Percentiles rank a stretch among this genome's conserved stretches.
Evolutionary conservation across 2,797 vertebrate genomes (phyloP).

Genomic region (Tokudaia tokunoshimensis): DNA sequence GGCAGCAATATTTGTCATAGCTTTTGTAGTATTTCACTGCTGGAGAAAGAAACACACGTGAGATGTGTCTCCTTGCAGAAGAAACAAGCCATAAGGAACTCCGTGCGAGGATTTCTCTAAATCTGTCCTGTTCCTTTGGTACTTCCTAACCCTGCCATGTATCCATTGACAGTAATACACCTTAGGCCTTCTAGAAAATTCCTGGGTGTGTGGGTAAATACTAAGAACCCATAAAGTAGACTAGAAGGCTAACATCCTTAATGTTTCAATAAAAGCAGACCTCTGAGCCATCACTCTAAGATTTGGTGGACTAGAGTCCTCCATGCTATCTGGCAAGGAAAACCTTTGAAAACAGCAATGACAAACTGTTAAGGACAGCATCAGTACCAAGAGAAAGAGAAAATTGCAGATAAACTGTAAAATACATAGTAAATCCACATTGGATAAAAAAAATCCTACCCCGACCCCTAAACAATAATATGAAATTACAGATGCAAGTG

Average conservation of each 20-base stretch:
- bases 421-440: not conserved
- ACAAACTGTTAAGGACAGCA: not conserved
- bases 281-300: not conserved
- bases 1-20: not conserved
- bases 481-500: conserved; percentile 9
- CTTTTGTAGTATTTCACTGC: not conserved
- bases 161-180: not conserved
- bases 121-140: not conserved
- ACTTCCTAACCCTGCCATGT: not conserved
- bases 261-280: not conserved
- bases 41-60: not conserved
- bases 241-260: not conserved
- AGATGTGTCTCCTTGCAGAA: not conserved
- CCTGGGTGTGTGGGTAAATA: not conserved
- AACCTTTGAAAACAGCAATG: not conserved
- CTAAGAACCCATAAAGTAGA: not conserved
- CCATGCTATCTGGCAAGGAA: not conserved
- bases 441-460: not conserved
- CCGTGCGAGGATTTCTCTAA: not conserved
- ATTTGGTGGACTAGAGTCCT: not conserved
- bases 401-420: not conserved
- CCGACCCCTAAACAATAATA: not conserved
- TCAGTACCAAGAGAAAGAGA: not conserved
- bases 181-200: not conserved
- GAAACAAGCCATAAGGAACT: not conserved